These are phyloP conservation scores for Eumerus sabulonum DNA, from an alignment of 2,888 invertebrate genomes.

Conservation along the genomic window DNA sequence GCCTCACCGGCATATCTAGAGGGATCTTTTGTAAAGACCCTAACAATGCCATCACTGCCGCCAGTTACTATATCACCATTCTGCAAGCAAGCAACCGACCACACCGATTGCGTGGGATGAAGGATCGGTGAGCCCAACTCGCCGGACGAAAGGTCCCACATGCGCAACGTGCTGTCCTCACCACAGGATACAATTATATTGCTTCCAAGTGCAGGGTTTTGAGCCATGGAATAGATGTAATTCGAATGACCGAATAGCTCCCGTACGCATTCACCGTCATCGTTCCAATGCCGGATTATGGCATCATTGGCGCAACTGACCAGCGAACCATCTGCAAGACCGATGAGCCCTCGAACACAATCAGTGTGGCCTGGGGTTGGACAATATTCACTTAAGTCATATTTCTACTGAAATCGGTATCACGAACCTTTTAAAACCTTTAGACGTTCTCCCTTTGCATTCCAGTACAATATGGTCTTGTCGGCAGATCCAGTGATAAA, in stretches of 20 bases:
- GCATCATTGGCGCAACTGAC: conserved; percentile 97
- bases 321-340: conserved; percentile 86
- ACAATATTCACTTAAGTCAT: too few relatives aligned
- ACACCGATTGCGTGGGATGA: conserved; percentile 91
- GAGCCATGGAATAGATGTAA: conserved; percentile 88
- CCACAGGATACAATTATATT: conserved; percentile 88
- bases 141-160: conserved; percentile 83
- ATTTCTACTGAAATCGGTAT: too few relatives aligned
- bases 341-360: conserved; percentile 90
- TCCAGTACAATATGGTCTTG: conserved; percentile 92
- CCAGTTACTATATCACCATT: conserved; percentile 96
- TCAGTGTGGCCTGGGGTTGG: too few relatives aligned
- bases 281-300: conserved; percentile 90
- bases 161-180: conserved; percentile 91
- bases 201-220: conserved; percentile 81
- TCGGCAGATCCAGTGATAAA: conserved; percentile 94
- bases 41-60: conserved; percentile 90
- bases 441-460: conserved; percentile 83
- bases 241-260: conserved; percentile 91
- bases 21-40: conserved; percentile 90
- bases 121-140: conserved; percentile 77
- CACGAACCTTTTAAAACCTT: conserved; percentile 86
- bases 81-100: conserved; percentile 88
- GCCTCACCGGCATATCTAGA: conserved; percentile 84
- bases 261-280: conserved; percentile 87